Percentiles rank a stretch among this genome's conserved stretches.
phyloP scores from a whole-genome alignment of 2,888 invertebrate genomes.

The Drosophila suboccidentalis region DNA sequence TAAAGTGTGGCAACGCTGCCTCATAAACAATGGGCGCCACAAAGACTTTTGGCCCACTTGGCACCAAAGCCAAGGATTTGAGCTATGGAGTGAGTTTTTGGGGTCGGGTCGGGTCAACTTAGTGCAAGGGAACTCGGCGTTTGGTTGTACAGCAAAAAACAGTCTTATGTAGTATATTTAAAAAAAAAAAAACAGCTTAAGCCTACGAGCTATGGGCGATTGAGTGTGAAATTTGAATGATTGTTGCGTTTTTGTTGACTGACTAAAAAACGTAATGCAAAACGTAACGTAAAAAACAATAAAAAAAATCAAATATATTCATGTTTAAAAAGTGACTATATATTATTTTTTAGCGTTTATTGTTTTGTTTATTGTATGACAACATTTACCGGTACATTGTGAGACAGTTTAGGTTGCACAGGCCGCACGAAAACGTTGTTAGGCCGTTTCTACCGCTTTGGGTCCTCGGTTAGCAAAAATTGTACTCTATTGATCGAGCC shows the following conservation, averaged over 20 bases:
- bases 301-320: constrained; percentile 1
- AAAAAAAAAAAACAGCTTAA: constrained; percentile 3
- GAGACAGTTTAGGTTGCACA: constrained; percentile 78
- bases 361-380: constrained; percentile 10
- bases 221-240: constrained; percentile 15
- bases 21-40: constrained; percentile 48
- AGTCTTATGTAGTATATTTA: constrained; percentile 5
- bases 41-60: constrained; percentile 37
- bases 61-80: constrained; percentile 15
- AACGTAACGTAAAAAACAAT: constrained; percentile 5
- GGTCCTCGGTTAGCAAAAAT: constrained; percentile 3
- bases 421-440: constrained; percentile 80
- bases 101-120: constrained; percentile 7
- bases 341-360: constrained; percentile 1
- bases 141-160: constrained; percentile 15
- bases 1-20: constrained; percentile 41
- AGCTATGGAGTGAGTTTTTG: neutral
- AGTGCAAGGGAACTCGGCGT: constrained; percentile 14
- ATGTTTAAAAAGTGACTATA: constrained; percentile 19
- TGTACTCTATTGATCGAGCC: constrained; percentile 1
- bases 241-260: constrained; percentile 1
- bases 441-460: constrained; percentile 58
- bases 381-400: constrained; percentile 79
- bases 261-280: constrained; percentile 3
- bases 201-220: constrained; percentile 9